Evolutionary conservation across 2,113 vertebrate genomes (phyloP), one percentile per base, ranked within the genome.

Genomic region (Caranx melampygus): DNA sequence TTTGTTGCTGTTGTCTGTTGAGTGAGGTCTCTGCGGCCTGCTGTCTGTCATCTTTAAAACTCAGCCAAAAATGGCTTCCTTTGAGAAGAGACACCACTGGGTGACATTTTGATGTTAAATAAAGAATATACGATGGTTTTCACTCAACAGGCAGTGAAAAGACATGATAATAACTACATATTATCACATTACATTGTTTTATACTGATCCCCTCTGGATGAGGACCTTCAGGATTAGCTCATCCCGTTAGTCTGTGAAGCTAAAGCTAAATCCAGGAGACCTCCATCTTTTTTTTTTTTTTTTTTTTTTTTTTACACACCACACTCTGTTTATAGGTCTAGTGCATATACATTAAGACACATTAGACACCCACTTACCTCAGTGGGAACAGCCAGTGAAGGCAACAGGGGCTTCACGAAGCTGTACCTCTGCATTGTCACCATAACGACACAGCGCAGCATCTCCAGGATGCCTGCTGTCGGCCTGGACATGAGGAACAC

Each of bases 371-470:
- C 26, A 26, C 26, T 95, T 96, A 99, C 97, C 95, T 97, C 93
- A 51, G 91, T 95, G 45, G 87, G 83, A 5, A 84, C 65, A 4
- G 88, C 77, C 75, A 96, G 83, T 1, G 79, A 80, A 20, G 93
- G 85, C 69, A 94, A 18, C 3, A 86, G 79, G 21, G 91, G 88
- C 35, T 85, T 94, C 70, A 96, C 6, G 45, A 85, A 89, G 63
- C 93, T 91, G 59, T 85, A 87, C 80, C 84, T 85, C 66, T 81
- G 89, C 61, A 95, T 63, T 3, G 31, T 74, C 52, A 97, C 9
- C 64, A 96, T 95, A 70, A 93, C 1, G 2, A 90, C 87, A 47
- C 96, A 99, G 55, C 96, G 95, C 0, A 94, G 59, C 40, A 91
- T 84, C 94, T 99, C 97, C 89, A 96, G 12, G 72, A 93, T 2